phyloP scores from a whole-genome alignment of 2,113 vertebrate species.

The Urocolius indicus region DNA sequence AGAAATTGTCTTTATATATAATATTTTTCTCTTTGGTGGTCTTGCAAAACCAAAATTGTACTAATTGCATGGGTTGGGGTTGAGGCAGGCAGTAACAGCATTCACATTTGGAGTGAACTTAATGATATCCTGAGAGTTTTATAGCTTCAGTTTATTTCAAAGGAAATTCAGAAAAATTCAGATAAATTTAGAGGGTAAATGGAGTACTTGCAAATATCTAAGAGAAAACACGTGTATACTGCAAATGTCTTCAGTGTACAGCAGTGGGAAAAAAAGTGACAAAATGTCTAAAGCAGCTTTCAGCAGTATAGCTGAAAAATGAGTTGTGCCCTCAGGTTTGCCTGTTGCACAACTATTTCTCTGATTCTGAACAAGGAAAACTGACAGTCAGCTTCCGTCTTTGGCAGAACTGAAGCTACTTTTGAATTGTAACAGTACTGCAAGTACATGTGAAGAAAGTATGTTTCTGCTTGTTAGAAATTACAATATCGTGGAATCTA shows the following conservation, averaged over 20 bases:
- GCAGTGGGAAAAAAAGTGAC: not conserved
- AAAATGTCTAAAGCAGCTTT: not conserved
- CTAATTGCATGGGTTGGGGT: not conserved
- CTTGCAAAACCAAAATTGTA: not conserved
- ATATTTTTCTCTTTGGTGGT: not conserved
- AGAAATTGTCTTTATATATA: conserved; percentile 7
- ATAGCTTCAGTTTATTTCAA: not conserved
- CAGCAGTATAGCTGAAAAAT: not conserved
- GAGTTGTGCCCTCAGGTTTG: not conserved
- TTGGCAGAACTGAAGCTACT: not conserved
- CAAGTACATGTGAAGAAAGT: not conserved
- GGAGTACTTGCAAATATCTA: not conserved
- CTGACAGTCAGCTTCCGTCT: not conserved
- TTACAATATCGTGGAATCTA: not conserved
- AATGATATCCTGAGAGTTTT: not conserved
- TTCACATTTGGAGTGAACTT: not conserved
- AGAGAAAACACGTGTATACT: not conserved
- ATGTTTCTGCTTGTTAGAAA: conserved; percentile 1
- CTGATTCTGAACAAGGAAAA: not conserved
- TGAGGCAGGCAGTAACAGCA: not conserved
- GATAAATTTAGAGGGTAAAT: not conserved
- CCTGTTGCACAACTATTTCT: conserved; percentile 24
- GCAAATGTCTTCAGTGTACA: not conserved
- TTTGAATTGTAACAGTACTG: not conserved
- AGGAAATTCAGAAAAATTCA: not conserved